A percentile compares a stretch with the other conserved stretches of the same genome.
Evolutionary conservation across 1,140 invertebrate species (phyloP).

Genomic region (Mactra quadrangularis): DNA sequence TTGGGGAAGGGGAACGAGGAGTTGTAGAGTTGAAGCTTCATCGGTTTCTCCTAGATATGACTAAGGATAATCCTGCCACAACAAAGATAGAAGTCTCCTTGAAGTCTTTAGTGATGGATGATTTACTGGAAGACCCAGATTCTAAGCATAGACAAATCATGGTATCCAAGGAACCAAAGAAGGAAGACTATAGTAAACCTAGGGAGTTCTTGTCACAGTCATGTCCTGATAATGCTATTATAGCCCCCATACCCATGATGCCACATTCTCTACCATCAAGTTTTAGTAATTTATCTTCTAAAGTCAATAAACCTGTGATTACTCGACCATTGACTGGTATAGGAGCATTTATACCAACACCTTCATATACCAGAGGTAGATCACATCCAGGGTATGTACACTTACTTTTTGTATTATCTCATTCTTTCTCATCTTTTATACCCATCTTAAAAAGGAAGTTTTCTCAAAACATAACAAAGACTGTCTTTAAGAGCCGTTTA

Average conservation of each 20-base stretch:
- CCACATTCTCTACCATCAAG: conserved; percentile 81
- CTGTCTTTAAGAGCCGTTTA: too few species aligned
- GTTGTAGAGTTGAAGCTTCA: conserved; percentile 91
- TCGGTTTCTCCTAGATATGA: conserved; percentile 91
- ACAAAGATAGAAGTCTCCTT: conserved; percentile 90
- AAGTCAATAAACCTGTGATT: conserved; percentile 27
- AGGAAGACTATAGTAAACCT: conserved; percentile 67
- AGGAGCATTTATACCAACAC: conserved; percentile 9
- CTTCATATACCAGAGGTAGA: conserved; percentile 5
- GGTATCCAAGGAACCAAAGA: conserved; percentile 85
- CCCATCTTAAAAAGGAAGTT: not conserved
- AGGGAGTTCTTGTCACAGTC: conserved; percentile 89
- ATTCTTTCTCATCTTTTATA: not conserved
- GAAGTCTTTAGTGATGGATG: conserved; percentile 93
- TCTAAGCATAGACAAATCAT: conserved; percentile 91
- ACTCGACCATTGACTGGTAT: not conserved
- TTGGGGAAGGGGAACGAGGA: conserved; percentile 80
- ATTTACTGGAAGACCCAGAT: conserved; percentile 90
- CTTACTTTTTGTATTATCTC: not conserved
- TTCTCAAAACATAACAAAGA: too few species aligned
- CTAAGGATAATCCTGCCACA: conserved; percentile 87
- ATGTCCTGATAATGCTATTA: conserved; percentile 88
- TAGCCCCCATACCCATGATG: conserved; percentile 77
- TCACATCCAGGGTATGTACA: conserved; percentile 4
- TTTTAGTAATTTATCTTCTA: conserved; percentile 68